A percentile compares a stretch with the other conserved stretches of the same genome.
phyloP scores from a whole-genome alignment of 2,797 vertebrate species.

The Chiloscyllium punctatum region DNA sequence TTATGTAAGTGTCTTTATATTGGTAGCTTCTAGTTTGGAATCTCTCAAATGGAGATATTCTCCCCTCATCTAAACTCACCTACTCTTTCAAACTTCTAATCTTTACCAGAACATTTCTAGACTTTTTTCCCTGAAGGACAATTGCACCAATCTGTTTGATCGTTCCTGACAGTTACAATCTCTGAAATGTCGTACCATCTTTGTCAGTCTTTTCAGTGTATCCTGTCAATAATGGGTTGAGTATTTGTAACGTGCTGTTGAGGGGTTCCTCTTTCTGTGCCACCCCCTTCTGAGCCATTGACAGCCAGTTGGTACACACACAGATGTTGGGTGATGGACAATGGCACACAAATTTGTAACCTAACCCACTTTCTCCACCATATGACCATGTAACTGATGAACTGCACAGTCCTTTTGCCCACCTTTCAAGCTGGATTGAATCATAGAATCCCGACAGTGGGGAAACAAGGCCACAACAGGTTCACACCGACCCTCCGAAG shows the following conservation, averaged over 20 bases:
- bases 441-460: too few species aligned
- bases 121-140: neutral
- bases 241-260: too few species aligned
- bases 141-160: neutral
- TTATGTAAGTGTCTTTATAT: neutral
- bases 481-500: too few species aligned
- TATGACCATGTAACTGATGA: too few species aligned
- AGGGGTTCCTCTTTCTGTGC: neutral
- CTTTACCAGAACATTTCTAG: neutral
- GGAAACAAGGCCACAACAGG: too few species aligned
- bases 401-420: too few species aligned
- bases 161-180: neutral
- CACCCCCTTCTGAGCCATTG: neutral
- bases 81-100: neutral
- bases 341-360: neutral
- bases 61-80: neutral
- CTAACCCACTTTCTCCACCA: neutral
- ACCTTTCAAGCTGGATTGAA: neutral
- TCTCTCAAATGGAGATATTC: neutral
- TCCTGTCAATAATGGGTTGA: neutral
- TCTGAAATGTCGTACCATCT: neutral
- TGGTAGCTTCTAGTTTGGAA: neutral
- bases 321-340: neutral
- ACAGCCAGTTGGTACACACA: neutral
- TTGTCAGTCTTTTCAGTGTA: neutral